Evolutionary conservation across 2,113 vertebrate species (phyloP), one percentile per base, ranked within the genome.

Genomic region (Toxostoma redivivum): DNA sequence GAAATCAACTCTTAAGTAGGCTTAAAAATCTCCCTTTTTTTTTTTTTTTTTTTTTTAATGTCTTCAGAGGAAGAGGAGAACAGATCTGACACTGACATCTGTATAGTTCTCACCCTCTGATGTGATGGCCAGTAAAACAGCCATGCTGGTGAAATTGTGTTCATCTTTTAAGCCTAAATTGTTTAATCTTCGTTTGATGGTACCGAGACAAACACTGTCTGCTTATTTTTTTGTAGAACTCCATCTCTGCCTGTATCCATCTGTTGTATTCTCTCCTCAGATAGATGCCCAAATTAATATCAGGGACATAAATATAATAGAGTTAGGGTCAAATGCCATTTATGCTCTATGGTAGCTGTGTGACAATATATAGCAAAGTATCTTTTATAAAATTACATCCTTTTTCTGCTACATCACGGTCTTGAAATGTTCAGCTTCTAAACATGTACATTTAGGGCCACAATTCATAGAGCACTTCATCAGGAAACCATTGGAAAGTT

Each of bases 401-500:
- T 61, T 45, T 78, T 53, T 53, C 80, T 91, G 44, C n/a, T 81
- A n/a, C 58, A 53, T 95, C 73, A 53, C 62, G 92, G 81, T 62
- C 70, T 88, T 80, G 77, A 93, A 92, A 88, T 35, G 12, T 66
- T 77, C 56, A 51, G 9, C 69, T 93, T 95, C 92, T 84, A 88
- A 64, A 66, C 16, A 67, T 61, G 50, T 77, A 23, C 35, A 37
- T 72, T 88, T 82, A 38, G 31, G 93, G 61, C 79, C 69, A 86
- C 88, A 70, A 74, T 78, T 94, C 23, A 13, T 66, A 83, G 66
- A 44, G 8, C 61, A 88, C 53, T 96, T 97, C 94, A 91, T 94
- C 96, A 96, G 76, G 93, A 95, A 97, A 95, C n/a, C 73, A 38
- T 62, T 92, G 86, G 89, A 90, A 96, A 94, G 64, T 74, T 94